These are phyloP conservation scores for Oxytorus armatus DNA, from an alignment of 2,888 invertebrate species.

Conservation along the genomic window DNA sequence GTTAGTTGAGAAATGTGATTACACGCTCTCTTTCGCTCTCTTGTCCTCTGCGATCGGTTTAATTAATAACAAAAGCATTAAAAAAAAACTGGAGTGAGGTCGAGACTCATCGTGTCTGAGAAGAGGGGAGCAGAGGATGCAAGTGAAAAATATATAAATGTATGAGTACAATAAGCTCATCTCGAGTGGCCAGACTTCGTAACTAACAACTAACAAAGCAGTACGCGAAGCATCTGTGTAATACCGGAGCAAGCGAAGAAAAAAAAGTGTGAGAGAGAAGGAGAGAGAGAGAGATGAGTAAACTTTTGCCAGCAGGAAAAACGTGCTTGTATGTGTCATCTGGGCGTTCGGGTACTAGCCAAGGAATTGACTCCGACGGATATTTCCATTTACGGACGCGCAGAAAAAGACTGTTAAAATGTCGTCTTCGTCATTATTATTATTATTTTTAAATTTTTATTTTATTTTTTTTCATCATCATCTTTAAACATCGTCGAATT, in stretches of 20 bases:
- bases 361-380: conserved; percentile 71
- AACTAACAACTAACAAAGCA: conserved; percentile 50
- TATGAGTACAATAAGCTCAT: conserved; percentile 5
- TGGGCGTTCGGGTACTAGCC: conserved; percentile 54
- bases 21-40: conserved; percentile 7
- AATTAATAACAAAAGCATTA: conserved; percentile 67
- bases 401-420: conserved; percentile 41
- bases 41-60: conserved; percentile 37
- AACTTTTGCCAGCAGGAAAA: conserved; percentile 52
- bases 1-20: conserved; percentile 40
- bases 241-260: conserved; percentile 48
- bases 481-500: conserved; percentile 13
- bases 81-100: conserved; percentile 68
- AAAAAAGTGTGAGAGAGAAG: conserved; percentile 46
- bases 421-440: conserved; percentile 28
- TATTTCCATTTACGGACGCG: conserved; percentile 75
- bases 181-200: conserved; percentile 54
- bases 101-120: conserved; percentile 40
- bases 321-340: conserved; percentile 65
- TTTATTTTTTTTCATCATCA: conserved; percentile 3
- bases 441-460: no score
- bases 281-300: conserved; percentile 28
- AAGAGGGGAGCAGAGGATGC: no score
- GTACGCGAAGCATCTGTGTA: conserved; percentile 44
- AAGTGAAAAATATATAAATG: conserved; percentile 14